phyloP scores from a whole-genome alignment of 2,888 invertebrate genomes.

The Archaeoteleia sp. region DNA sequence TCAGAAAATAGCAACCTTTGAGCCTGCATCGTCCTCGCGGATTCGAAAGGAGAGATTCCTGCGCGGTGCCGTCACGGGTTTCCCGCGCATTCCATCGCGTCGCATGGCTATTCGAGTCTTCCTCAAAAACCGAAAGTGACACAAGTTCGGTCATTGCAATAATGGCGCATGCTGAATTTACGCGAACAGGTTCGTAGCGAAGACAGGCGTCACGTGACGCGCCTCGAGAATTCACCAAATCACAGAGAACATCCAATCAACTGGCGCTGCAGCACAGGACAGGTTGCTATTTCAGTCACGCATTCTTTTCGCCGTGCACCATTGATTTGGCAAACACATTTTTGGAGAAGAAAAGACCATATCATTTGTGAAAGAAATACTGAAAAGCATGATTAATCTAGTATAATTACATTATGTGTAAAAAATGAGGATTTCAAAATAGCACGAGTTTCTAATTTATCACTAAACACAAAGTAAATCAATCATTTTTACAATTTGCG shows the following conservation, averaged over 20 bases:
- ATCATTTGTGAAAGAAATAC: slow-evolving; percentile 41
- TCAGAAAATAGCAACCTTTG: slow-evolving; percentile 58
- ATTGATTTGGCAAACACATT: slow-evolving; percentile 6
- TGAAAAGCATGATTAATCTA: no score
- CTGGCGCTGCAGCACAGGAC: slow-evolving; percentile 35
- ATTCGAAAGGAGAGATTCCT: slow-evolving; percentile 70
- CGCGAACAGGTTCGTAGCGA: slow-evolving; percentile 49
- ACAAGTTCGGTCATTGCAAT: slow-evolving; percentile 48
- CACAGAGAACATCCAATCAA: slow-evolving; percentile 33
- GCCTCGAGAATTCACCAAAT: slow-evolving; percentile 43
- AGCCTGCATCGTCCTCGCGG: slow-evolving; percentile 61
- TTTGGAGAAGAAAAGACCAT: slow-evolving; percentile 28
- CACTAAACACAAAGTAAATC: no score
- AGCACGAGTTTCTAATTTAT: no score
- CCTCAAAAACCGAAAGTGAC: slow-evolving; percentile 68
- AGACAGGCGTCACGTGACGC: slow-evolving; percentile 45
- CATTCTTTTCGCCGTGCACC: slow-evolving; percentile 35
- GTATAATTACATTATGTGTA: no score
- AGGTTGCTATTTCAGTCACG: slow-evolving; percentile 47
- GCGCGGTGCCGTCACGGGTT: slow-evolving; percentile 65
- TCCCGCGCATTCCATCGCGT: slow-evolving; percentile 62
- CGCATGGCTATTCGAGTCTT: slow-evolving; percentile 57
- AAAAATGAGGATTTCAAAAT: no score
- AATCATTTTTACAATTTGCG: no score
- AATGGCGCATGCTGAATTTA: slow-evolving; percentile 50